Evolutionary conservation across 1,140 invertebrate species (phyloP).

Genomic region (Heliothis virescens): DNA sequence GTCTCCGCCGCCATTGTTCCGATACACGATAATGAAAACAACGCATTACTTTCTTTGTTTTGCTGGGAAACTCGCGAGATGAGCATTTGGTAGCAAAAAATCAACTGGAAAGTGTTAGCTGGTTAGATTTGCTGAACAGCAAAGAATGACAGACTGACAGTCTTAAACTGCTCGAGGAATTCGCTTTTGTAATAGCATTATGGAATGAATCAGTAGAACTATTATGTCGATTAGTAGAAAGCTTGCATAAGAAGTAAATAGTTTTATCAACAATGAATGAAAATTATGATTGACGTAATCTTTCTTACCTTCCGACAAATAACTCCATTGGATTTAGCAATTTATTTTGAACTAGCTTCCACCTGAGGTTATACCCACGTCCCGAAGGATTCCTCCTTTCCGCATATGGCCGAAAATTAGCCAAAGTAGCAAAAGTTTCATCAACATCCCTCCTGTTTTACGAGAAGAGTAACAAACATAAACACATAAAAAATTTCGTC

Average conservation of each 20-base stretch:
- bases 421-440: no score
- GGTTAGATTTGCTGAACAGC: not conserved
- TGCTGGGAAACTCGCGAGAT: conserved; percentile 38
- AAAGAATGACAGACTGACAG: not conserved
- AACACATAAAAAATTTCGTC: no score
- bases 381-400: no score
- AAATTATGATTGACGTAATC: no score
- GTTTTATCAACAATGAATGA: no score
- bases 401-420: no score
- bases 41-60: conserved; percentile 54
- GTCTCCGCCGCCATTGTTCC: conserved; percentile 55
- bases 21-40: conserved; percentile 39
- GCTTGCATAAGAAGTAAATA: not conserved
- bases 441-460: no score
- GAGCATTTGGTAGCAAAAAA: conserved; percentile 41
- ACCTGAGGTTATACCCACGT: no score
- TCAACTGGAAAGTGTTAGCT: conserved; percentile 41
- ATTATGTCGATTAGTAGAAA: not conserved
- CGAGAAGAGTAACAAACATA: no score
- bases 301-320: no score
- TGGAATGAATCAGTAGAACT: not conserved
- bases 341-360: no score
- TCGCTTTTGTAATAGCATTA: not conserved
- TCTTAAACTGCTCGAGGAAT: not conserved
- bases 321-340: no score